Percentiles rank a stretch among this genome's conserved stretches.
These are phyloP conservation scores for Stictonetta naevosa DNA, from an alignment of 2,113 vertebrate genomes.

Conservation along the genomic window DNA sequence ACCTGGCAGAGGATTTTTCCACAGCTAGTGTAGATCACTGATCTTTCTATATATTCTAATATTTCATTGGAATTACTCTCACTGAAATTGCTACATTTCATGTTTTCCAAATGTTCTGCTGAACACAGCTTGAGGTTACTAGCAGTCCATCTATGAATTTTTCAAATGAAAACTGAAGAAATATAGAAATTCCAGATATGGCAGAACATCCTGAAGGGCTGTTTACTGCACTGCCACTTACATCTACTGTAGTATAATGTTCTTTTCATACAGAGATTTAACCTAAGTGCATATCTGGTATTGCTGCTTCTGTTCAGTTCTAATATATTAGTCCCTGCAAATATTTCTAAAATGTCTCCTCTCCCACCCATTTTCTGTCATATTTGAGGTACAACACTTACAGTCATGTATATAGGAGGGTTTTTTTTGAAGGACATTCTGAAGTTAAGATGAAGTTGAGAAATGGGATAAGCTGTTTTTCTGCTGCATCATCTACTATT, in stretches of 20 bases:
- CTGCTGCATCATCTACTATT: neutral
- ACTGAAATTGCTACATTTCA: neutral
- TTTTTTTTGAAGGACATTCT: neutral
- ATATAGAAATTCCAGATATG: neutral
- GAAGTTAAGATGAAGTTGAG: neutral
- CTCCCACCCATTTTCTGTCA: neutral
- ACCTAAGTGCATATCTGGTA: neutral
- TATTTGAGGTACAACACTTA: neutral
- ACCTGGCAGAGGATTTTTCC: neutral
- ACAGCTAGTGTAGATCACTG: neutral
- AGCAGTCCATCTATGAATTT: neutral
- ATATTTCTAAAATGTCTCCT: neutral
- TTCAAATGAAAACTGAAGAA: neutral
- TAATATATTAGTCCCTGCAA: neutral
- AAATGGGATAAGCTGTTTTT: neutral
- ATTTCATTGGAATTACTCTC: neutral
- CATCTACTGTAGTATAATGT: neutral
- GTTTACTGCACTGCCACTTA: neutral
- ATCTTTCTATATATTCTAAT: neutral
- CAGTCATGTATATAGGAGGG: rapidly evolving
- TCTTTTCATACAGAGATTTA: neutral
- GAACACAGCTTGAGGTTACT: neutral
- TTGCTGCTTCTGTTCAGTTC: neutral
- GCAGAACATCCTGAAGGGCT: neutral
- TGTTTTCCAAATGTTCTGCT: neutral